Evolutionary conservation across 2,797 vertebrate genomes (phyloP), one percentile per base, ranked within the genome.

Genomic region (Micrastur ruficollis): DNA sequence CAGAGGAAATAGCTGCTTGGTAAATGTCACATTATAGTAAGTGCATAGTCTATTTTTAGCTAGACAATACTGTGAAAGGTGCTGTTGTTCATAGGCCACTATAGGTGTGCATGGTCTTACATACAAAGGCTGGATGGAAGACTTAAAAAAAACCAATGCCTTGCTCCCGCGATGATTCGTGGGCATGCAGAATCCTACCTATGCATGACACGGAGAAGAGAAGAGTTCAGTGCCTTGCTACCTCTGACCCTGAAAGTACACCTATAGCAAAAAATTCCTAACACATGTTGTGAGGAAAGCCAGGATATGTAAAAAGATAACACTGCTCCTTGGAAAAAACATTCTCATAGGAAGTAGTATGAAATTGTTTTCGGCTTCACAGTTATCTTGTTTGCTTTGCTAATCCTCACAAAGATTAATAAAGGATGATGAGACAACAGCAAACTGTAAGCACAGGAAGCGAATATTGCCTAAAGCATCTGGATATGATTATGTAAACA

Each of bases 401-500:
- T 97, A 95, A 91, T 95, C 86, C 90, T 95, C 73, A 93, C 53
- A 25, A 93, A 96, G 92, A 94, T 96, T 97, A 96, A 97, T 95
- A 96, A 95, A 95, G 90, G 92, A 94, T 89, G 94, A 96, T 89
- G 86, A 96, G 87, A 95, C 85, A 96, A 96, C 92, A 90, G 88
- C 72, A 71, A 90, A 89, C 58, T 88, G 86, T 96, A 95, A 96
- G 95, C 93, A 96, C 93, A 97, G 97, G 94, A 97, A 97, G 90
- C 62, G 0, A 90, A 72, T 90, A 91, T 83, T 95, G 94, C 96
- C 94, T 95, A 84, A 95, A 96, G 95, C 95, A 96, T 97, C 94
- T 97, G 93, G 97, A 95, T 96, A 92, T 86, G 87, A 91, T 96
- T 97, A 95, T 95, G 83, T 95, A 96, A 96, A 96, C 91, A 96